Percentiles rank a stretch among this genome's conserved stretches.
phyloP scores from a whole-genome alignment of 2,888 invertebrate species.

The Agrotis segetum region DNA sequence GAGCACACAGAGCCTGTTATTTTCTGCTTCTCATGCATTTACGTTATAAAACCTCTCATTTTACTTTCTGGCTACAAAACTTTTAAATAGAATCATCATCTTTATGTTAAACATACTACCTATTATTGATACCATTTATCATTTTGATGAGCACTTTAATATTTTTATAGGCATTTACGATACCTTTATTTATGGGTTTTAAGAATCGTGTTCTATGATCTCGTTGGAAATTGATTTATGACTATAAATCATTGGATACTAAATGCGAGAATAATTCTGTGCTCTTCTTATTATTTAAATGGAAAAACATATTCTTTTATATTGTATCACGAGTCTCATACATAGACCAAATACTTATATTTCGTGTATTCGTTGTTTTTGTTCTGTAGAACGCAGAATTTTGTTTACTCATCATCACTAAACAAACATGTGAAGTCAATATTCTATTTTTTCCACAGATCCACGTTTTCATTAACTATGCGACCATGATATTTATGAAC shows the following conservation, averaged over 20 bases:
- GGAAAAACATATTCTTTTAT: conserved; percentile 11
- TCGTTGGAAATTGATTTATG: conserved; percentile 42
- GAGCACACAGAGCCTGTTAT: neutral
- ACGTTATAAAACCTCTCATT: neutral
- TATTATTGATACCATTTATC: conserved; percentile 32
- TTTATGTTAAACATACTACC: conserved; percentile 18
- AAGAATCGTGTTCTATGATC: conserved; percentile 40
- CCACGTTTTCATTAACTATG: no score
- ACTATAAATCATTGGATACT: conserved; percentile 36
- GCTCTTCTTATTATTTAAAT: conserved; percentile 1
- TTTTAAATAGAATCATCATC: conserved; percentile 23
- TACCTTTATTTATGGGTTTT: conserved; percentile 51
- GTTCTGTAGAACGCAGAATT: conserved; percentile 1
- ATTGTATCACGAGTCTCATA: neutral
- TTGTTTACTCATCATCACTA: neutral
- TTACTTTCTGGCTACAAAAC: neutral
- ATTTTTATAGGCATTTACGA: conserved; percentile 40
- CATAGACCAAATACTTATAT: neutral
- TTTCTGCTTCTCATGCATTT: neutral
- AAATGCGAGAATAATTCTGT: conserved; percentile 28
- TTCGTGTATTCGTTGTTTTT: no score
- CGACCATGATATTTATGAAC: no score
- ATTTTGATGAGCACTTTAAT: conserved; percentile 49
- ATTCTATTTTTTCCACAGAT: neutral
- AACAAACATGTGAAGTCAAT: neutral